Evolutionary conservation across 1,140 invertebrate genomes (phyloP), one percentile per base, ranked within the genome.

Genomic region (Tyrophagus putrescentiae): DNA sequence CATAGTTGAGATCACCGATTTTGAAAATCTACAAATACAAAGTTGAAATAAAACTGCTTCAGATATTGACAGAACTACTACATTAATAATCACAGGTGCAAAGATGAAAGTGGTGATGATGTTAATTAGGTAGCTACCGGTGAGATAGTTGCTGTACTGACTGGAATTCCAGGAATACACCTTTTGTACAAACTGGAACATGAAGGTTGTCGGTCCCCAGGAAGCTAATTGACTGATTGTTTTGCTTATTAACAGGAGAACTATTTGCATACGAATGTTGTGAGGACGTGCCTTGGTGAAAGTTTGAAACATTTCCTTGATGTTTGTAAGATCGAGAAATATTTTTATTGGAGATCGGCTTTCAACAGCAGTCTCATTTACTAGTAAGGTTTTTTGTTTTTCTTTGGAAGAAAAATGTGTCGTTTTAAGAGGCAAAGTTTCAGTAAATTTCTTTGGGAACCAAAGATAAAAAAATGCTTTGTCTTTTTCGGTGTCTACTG

Each of bases 81-180:
- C 13, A 21, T 13, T 39, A 39, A 39, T 39, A 39, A 39, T 39
- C 36, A 39, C 13, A n/a, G n/a, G n/a, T n/a, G n/a, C n/a, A 39
- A 39, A 39, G 36, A 13, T 39, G 13, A 39, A 13, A 39, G 13
- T 21, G 36, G 21, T 39, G 21, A 39, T 39, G 21, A 39, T 39
- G n/a, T n/a, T n/a, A n/a, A n/a, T n/a, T n/a, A n/a, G n/a, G n/a
- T 39, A 39, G 36, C 13, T 13, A 39, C 13, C 36, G 21, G 21
- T 39, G 36, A 39, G 36, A 39, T 39, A n/a, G n/a, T 41, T 61
- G 31, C 57, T 60, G 48, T 61, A 61, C 16, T 21, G 23, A 44
- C 21, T 25, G 7, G 52, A 28, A 41, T 61, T 39, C 60, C 60
- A 61, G 13, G 58, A 18, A 31, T 57, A 61, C 7, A 61, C 60